Evolutionary conservation across 1,140 invertebrate genomes (phyloP), one percentile per base, ranked within the genome.

Genomic region (Meteorus sp.): DNA sequence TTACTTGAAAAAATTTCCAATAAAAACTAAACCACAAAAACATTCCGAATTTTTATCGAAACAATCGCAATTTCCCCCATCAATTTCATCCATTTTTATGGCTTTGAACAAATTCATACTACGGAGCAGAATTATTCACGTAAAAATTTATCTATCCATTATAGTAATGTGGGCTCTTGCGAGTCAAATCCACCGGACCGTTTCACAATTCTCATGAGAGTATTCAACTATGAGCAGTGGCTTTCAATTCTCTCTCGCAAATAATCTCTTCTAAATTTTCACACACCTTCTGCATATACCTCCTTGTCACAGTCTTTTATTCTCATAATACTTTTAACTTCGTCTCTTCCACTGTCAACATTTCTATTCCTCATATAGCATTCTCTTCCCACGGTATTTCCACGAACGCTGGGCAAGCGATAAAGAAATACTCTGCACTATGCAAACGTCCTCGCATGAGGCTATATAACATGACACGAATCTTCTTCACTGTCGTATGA

Each of bases 301-400:
- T 33, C 25, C 9, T 1, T 15, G 27, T 50, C 20, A 7, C n/a
- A 8, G 20, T 47, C 22, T 47, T 47, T 47, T 23, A 23, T 2
- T n/a, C 11, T 48, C 11, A 27, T 25, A n/a, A 22, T 0, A 22
- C 23, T 4, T 48, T 29, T 48, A n/a, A 4, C 4, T 7, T 50
- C n/a, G n/a, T 4, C 11, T 31, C 19, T 19, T 19, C 17, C 13
- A 13, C 6, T 27, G 5, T n/a, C n/a, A n/a, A n/a, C n/a, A 47
- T 35, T 20, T 41, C 20, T 33, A 56, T 20, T 35, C 15, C 6
- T 5, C 27, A 27, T 19, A 27, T 19, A 11, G 27, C 27, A 52
- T 35, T 47, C 41, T 47, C 43, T 47, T 56, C 27, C 27, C 41
- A 47, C 43, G 43, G n/a, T 13, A n/a, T 47, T n/a, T 35, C 43